Conservation (phyloP, 2,888 invertebrate species). For the Macaria liturata region DNA sequence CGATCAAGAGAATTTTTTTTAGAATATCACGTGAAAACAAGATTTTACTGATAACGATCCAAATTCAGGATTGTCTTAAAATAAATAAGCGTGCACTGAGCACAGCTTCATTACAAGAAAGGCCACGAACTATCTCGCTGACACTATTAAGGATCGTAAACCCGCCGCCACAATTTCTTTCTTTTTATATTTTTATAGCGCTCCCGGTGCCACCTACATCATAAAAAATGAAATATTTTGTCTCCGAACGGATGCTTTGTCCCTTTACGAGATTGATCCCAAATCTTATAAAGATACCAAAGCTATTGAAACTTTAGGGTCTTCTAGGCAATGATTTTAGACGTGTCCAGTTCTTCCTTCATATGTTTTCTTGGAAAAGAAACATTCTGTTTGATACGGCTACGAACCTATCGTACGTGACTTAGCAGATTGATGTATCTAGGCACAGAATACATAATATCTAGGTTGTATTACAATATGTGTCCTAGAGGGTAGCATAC, state of each 20-base stretch:
- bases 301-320: constrained; percentile 27
- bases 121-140: constrained; percentile 53
- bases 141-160: constrained; percentile 71
- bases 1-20: too few relatives aligned
- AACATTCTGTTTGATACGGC: too few relatives aligned
- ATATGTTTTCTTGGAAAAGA: neutral
- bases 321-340: neutral
- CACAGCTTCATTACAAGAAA: constrained; percentile 32
- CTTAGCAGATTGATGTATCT: too few relatives aligned
- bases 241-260: constrained; percentile 67
- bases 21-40: too few relatives aligned
- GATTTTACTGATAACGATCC: too few relatives aligned
- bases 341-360: neutral
- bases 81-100: neutral
- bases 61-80: neutral
- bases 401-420: too few relatives aligned
- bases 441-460: too few relatives aligned
- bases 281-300: constrained; percentile 67
- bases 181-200: constrained; percentile 71
- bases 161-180: constrained; percentile 63
- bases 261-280: constrained; percentile 72
- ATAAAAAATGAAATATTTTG: constrained; percentile 80
- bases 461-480: too few relatives aligned
- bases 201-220: constrained; percentile 71
- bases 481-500: too few relatives aligned